Conservation (phyloP, 2,113 vertebrate species). For the Guaruba guarouba region DNA sequence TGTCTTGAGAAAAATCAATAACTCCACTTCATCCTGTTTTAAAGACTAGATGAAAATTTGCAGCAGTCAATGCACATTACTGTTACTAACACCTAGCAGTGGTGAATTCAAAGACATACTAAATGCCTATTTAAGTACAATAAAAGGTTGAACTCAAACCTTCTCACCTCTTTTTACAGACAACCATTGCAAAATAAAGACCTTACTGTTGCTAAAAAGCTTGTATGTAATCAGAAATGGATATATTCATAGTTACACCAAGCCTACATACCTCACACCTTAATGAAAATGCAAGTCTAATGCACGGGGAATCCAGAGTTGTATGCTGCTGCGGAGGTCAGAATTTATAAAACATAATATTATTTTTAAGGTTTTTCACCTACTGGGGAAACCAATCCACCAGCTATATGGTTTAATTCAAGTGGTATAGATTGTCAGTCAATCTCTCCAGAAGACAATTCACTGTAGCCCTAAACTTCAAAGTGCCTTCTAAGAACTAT, state of each 20-base stretch:
- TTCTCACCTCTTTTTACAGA: neutral
- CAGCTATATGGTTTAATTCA: neutral
- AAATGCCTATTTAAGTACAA: neutral
- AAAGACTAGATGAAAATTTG: neutral
- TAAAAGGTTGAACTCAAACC: neutral
- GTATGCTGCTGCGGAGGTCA: neutral
- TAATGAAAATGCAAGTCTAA: neutral
- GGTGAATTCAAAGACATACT: neutral
- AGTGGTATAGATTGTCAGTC: neutral
- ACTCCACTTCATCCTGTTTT: neutral
- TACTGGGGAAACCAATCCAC: neutral
- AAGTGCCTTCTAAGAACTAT: neutral
- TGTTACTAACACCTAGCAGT: neutral
- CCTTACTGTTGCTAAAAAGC: neutral
- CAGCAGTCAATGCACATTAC: neutral
- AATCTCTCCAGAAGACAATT: neutral
- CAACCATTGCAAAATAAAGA: neutral
- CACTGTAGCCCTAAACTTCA: neutral
- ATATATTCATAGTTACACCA: neutral
- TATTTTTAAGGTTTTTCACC: neutral
- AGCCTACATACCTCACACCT: neutral
- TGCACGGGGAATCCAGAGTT: neutral
- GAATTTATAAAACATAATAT: neutral
- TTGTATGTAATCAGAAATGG: neutral
- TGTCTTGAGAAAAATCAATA: conserved; percentile 22